Conservation (phyloP, 1,140 invertebrate genomes). For the Dufourea novaeangliae region DNA sequence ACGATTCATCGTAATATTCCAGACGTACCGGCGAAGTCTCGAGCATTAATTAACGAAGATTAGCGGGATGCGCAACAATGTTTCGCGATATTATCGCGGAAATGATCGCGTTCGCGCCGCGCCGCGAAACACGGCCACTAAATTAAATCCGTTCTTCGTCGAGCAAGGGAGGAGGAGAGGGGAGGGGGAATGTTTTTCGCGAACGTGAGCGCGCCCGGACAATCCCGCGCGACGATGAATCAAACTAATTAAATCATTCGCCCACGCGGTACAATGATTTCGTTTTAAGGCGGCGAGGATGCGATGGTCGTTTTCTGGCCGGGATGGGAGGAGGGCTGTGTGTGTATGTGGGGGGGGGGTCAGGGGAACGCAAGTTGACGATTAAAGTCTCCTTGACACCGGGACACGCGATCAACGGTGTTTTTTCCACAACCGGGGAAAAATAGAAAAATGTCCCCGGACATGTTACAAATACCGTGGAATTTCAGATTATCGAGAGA, state of each 20-base stretch:
- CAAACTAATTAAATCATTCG: conserved; percentile 51
- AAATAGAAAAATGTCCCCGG: no score
- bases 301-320: neutral
- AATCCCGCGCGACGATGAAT: conserved; percentile 29
- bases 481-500: no score
- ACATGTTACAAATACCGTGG: no score
- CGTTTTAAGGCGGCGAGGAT: conserved; percentile 13
- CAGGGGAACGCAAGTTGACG: neutral
- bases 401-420: neutral
- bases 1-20: conserved; percentile 47
- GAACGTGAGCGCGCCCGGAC: conserved; percentile 4
- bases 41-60: conserved; percentile 54
- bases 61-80: conserved; percentile 30
- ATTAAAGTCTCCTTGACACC: neutral
- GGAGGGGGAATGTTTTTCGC: conserved; percentile 22
- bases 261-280: conserved; percentile 39
- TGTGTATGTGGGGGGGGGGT: neutral
- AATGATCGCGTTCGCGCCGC: conserved; percentile 29
- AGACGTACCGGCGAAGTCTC: conserved; percentile 18
- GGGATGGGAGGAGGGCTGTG: neutral
- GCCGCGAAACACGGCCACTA: conserved; percentile 38
- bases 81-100: conserved; percentile 32
- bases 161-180: no score
- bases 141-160: conserved; percentile 39
- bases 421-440: neutral